Evolutionary conservation across 2,797 vertebrate genomes (phyloP).

Genomic region (Iguana delicatissima): DNA sequence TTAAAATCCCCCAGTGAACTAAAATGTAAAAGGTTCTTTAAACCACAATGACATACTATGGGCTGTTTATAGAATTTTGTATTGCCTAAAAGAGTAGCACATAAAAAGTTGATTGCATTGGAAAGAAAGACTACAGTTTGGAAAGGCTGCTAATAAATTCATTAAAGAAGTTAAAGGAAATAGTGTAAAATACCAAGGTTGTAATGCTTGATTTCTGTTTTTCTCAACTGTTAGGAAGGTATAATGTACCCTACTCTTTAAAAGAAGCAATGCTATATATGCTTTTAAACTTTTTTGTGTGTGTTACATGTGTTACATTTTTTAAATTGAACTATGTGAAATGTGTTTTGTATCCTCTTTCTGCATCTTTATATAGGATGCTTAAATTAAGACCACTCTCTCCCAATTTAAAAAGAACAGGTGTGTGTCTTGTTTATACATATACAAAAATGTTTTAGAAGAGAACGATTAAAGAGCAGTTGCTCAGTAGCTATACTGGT

Average conservation of each 20-base stretch:
- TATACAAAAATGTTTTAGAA: conserved; percentile 11
- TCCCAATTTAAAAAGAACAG: not conserved
- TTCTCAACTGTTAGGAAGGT: not conserved
- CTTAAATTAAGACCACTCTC: conserved; percentile 22
- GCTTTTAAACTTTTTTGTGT: not conserved
- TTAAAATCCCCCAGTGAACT: conserved; percentile 59
- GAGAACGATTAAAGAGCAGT: not conserved
- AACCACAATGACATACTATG: conserved; percentile 34
- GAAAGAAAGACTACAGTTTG: not conserved
- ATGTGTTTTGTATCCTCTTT: not conserved
- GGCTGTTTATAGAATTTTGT: conserved; percentile 41
- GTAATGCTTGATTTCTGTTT: conserved; percentile 12
- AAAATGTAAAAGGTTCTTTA: conserved; percentile 32
- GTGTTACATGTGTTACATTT: not conserved
- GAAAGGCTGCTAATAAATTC: not conserved
- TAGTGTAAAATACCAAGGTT: not conserved
- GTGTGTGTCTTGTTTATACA: not conserved
- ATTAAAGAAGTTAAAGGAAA: not conserved
- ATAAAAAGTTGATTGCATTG: conserved; percentile 19
- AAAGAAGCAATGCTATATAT: no score
- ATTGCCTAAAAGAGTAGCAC: conserved; percentile 10
- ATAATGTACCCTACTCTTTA: not conserved
- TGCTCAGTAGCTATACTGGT: conserved; percentile 39
- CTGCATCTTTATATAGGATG: not conserved
- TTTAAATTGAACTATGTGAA: not conserved